These are phyloP conservation scores for Drosophila pseudotakahashii DNA, from an alignment of 2,888 invertebrate genomes.

Conservation along the genomic window DNA sequence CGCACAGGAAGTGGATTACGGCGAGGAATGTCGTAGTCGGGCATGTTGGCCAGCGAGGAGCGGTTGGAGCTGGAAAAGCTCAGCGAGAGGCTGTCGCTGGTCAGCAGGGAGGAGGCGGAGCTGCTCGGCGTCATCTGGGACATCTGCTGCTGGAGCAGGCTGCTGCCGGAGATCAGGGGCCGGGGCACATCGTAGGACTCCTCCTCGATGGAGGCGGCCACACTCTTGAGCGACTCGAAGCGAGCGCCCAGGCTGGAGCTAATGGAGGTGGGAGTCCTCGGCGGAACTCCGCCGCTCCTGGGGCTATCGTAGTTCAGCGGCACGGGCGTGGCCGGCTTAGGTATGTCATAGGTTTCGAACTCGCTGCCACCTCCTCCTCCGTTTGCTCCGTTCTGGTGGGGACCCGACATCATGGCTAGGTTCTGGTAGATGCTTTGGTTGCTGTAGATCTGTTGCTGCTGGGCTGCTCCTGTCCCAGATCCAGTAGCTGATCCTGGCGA, in stretches of 20 bases:
- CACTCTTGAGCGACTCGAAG: constrained; percentile 79
- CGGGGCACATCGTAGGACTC: constrained; percentile 89
- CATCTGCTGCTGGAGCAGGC: constrained; percentile 83
- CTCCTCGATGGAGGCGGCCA: constrained; percentile 81
- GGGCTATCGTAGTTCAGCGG: constrained; percentile 86
- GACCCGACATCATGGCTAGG: constrained; percentile 80
- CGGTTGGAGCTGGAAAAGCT: constrained; percentile 85
- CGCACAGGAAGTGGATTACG: constrained; percentile 83
- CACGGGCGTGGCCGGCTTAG: constrained; percentile 86
- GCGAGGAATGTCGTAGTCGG: constrained; percentile 89
- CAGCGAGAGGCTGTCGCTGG: constrained; percentile 86
- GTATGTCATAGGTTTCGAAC: constrained; percentile 86
- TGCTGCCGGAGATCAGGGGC: constrained; percentile 82
- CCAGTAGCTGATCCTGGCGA: constrained; percentile 29
- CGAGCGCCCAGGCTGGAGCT: constrained; percentile 57
- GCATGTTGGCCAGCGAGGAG: constrained; percentile 86
- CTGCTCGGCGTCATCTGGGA: constrained; percentile 87
- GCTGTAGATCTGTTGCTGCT: constrained; percentile 70
- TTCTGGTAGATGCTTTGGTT: constrained; percentile 82
- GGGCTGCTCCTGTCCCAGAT: constrained; percentile 40
- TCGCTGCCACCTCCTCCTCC: constrained; percentile 57
- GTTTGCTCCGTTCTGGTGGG: constrained; percentile 51
- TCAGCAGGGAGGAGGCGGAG: constrained; percentile 88
- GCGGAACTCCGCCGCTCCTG: constrained; percentile 75
- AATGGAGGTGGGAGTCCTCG: constrained; percentile 73